Evolutionary conservation across 2,888 invertebrate species (phyloP), one percentile per base, ranked within the genome.

Genomic region (Leptogaster cylindrica): DNA sequence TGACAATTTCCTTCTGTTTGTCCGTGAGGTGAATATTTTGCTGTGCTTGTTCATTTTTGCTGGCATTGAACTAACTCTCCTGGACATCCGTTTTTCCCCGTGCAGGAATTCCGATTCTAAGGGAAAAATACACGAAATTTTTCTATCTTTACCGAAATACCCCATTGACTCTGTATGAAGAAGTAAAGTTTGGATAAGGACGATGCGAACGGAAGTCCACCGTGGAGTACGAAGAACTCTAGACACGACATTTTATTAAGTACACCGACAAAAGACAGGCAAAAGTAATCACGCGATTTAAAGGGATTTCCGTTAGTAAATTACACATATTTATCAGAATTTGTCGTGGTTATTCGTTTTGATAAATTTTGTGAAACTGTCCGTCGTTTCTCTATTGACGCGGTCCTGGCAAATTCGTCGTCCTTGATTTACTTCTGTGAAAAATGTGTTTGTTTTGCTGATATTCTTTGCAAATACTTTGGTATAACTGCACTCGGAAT

Each of bases 1-100:
- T 69, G 69, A 70, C 68, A 70, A 70, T 70, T 70, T 70, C 67
- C 67, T 67, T 65, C 67, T 70, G 69, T 64, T 69, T 67, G 66
- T 70, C 68, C 70, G 69, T 70, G 70, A 70, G 70, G 68, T 69
- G 70, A 70, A 70, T 70, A 65, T 64, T 36, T 64, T 36, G 36
- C 25, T 64, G 48, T 48, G 33, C 28, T 44, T 61, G 18, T 28
- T 61, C 44, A 61, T 44, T 61, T 41, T 25, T 61, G 44, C 44
- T 44, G 61, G 41, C 41, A 27, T 28, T 44, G 61, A 44, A 61
- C 41, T 44, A 44, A 44, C 28, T 44, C 44, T 25, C 20, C 61
- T 18, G 61, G 28, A 28, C 44, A 61, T 41, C 41, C 41, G 36
- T 44, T 52, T 61, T 28, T 25, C 16, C 8, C 44, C 14, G 27